phyloP scores from a whole-genome alignment of 2,797 vertebrate genomes.

The Acipenser transmontanus region DNA sequence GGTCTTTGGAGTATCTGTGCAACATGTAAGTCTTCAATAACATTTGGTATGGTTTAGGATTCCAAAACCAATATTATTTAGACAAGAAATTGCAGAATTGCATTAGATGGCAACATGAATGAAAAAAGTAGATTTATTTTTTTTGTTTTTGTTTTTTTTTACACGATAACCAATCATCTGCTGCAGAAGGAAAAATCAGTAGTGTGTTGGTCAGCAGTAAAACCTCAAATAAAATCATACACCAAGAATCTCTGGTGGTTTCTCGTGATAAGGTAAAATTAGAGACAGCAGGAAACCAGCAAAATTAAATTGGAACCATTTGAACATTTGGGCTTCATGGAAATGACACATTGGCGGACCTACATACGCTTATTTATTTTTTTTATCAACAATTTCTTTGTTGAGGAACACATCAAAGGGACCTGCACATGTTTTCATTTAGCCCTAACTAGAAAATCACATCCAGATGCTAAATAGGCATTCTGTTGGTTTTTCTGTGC shows the following conservation, averaged over 20 bases:
- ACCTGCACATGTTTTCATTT: slow-evolving; percentile 63
- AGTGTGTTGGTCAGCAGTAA: slow-evolving; percentile 36
- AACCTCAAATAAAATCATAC: slow-evolving; percentile 60
- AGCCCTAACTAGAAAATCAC: slow-evolving; percentile 78
- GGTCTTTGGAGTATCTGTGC: too few relatives aligned
- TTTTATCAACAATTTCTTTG: slow-evolving; percentile 72
- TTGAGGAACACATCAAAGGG: slow-evolving; percentile 78
- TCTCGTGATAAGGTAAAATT: slow-evolving; percentile 75
- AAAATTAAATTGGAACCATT: slow-evolving; percentile 75
- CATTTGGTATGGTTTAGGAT: too few relatives aligned
- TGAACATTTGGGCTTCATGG: slow-evolving; percentile 60
- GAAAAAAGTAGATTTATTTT: too few relatives aligned
- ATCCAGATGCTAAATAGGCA: slow-evolving; percentile 85
- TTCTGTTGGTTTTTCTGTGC: slow-evolving; percentile 67
- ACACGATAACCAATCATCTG: too few relatives aligned
- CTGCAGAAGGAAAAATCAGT: too few relatives aligned
- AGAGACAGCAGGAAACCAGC: slow-evolving; percentile 75
- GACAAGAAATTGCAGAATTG: too few relatives aligned
- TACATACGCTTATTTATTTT: slow-evolving; percentile 29
- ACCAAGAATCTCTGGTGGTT: slow-evolving; percentile 60
- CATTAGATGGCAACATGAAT: too few relatives aligned
- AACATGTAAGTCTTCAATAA: too few relatives aligned
- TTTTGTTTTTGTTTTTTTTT: too few relatives aligned
- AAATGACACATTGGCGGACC: slow-evolving; percentile 73
- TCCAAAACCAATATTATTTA: too few relatives aligned